Base-by-base conservation (phyloP, 2,888 invertebrate species). In the Nephrocerus scutellatus region DNA sequence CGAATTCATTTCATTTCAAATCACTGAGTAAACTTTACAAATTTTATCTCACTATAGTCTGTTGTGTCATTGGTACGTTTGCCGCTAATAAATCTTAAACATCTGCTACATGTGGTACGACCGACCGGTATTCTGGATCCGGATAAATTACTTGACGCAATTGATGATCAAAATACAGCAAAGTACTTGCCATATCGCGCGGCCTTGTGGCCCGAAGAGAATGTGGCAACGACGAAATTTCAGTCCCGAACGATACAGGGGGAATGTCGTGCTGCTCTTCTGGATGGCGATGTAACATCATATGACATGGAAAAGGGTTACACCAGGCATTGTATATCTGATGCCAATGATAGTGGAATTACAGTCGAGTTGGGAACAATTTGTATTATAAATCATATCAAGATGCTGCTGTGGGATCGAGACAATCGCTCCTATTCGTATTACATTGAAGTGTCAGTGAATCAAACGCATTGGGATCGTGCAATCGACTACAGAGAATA, bases 261-360 rank as follows among this genome's bases (percentile, higher is more conserved):
- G 8, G 95, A 96, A 72, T 83, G 91, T 77, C 80, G 85, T 43
- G 76, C 82, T 23, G 86, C 86, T 29, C 73, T 97, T 47, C 73
- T 97, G 22, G 91, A 96, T 65, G 93, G 93, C 1, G 91, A 96
- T 71, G 77, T 76, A 26, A 78, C 76, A 46, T 80, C 79, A 52
- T 92, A 91, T 66, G 91, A 92, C 69, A 86, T 90, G 82, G 96
- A 97, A 68, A 79, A 86, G 48, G 96, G 89, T 5, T 90, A 89
- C 65, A 86, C 91, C 6, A 75, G 90, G 0, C 92, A 93, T 69
- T 79, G 84, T 45, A 91, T 93, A 60, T 82, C 77, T 52, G 85
- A 86, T 53, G 77, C 74, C 46, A 77, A 74, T 24, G 80, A 81
- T 66, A 79, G 82, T 63, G 86, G 90, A 43, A 92, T 96, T 61